Evolutionary conservation across 1,140 invertebrate species (phyloP), one percentile per base, ranked within the genome.

Genomic region (Temnothorax longispinosus): DNA sequence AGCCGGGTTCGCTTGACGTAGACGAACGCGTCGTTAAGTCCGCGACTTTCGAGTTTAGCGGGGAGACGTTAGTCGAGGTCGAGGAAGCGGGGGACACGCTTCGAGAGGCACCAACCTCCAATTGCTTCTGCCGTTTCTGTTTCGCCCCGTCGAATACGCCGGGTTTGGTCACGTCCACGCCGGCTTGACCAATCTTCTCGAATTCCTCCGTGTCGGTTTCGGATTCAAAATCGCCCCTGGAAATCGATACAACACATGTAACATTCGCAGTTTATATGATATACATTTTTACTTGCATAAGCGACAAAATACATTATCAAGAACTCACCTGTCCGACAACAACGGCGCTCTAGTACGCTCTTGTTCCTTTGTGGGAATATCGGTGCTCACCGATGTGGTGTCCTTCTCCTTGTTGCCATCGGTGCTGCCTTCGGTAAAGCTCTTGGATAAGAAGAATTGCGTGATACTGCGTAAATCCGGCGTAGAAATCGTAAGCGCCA

Each of bases 161-260:
- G 11, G 93, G 89, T 81, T 96, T 95, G 27, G 95, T 93, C 54
- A 97, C 96, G 21, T 95, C 95, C 69, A 74, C 54, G 13, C 80
- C 80, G 86, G 96, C 96, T 91, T 97, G 97, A 21, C 96, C 96
- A 27, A 98, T 96, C 92, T 97, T 98, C 93, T 98, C 98, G 94
- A 98, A 98, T 88, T 98, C 98, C 93, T 98, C 97, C 0, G 97
- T 97, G 90, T 98, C 97, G 0, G 97, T 97, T 95, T 98, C 97
- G 6, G 97, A 98, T 92, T 98, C 97, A 89, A 97, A 97, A 67
- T 96, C 97, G 91, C 96, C 97, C 93, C 91, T 96, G 91, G 85
- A 84, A 94, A 87, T 74, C 77, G 3, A 87, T n/a, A 89, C 8
- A 2, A 3, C 0, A 38, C 13, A 15, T 52, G 18, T 87, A 3